These are phyloP conservation scores for Peromyscus nudipes DNA, from an alignment of 2,797 vertebrate genomes.

Conservation along the genomic window DNA sequence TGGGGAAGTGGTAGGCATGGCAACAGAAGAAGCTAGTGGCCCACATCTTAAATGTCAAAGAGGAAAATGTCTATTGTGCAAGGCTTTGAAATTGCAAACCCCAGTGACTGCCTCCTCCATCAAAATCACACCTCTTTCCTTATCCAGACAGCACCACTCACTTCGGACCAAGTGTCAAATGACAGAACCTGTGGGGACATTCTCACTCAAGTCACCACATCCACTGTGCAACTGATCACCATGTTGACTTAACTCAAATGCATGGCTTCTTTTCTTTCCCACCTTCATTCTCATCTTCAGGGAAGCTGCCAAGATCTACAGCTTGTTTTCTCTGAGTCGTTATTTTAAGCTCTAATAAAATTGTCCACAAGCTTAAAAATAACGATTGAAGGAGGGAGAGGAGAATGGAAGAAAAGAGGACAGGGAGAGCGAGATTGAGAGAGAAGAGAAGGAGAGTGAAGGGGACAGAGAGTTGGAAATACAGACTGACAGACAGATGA, in stretches of 20 bases:
- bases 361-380: neutral
- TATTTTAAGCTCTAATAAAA: neutral
- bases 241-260: neutral
- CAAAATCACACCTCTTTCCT: too few relatives aligned
- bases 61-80: neutral
- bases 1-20: too few relatives aligned
- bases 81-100: neutral
- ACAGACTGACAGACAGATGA: too few relatives aligned
- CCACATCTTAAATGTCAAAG: fast-evolving
- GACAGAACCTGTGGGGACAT: neutral
- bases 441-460: too few relatives aligned
- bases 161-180: neutral
- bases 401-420: too few relatives aligned
- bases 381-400: neutral
- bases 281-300: neutral
- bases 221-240: fast-evolving
- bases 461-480: fast-evolving
- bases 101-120: too few relatives aligned
- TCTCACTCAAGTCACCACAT: neutral
- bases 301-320: neutral
- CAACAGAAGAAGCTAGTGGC: too few relatives aligned
- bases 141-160: neutral
- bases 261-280: neutral
- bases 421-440: too few relatives aligned
- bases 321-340: neutral